Conservation (phyloP, 2,888 invertebrate species). For the Anagyrus pseudococci region DNA sequence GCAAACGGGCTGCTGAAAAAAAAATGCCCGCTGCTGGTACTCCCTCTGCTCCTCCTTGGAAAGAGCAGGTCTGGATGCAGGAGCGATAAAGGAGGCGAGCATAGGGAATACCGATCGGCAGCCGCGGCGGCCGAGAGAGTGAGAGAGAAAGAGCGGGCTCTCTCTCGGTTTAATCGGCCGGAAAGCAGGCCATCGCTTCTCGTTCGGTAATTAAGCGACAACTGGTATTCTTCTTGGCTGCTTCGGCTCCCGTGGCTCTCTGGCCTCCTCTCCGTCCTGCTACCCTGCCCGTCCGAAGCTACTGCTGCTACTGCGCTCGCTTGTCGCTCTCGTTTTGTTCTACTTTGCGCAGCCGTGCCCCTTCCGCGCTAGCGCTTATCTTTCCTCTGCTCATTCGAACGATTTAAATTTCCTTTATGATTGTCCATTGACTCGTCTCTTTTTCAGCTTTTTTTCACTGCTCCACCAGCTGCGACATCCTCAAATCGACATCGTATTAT, state of each 20-base stretch:
- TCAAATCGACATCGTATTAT: too few species aligned
- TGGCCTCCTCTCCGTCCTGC: neutral
- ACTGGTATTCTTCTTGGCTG: neutral
- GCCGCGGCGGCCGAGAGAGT: neutral
- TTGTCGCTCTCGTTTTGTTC: neutral
- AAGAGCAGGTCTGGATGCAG: too few species aligned
- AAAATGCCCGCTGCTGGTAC: neutral
- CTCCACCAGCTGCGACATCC: too few species aligned
- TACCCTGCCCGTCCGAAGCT: neutral
- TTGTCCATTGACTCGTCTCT: too few species aligned
- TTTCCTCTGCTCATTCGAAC: too few species aligned
- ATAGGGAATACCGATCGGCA: too few species aligned
- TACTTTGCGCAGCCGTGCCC: neutral
- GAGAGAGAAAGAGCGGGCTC: neutral
- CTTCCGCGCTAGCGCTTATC: too few species aligned
- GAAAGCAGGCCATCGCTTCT: constrained; percentile 6
- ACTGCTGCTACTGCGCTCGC: neutral
- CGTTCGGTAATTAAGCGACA: constrained; percentile 21
- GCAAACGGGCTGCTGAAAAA: constrained; percentile 14
- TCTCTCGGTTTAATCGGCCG: constrained; percentile 26
- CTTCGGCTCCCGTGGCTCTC: neutral
- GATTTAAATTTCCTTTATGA: too few species aligned
- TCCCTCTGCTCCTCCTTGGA: neutral
- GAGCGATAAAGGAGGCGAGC: neutral
- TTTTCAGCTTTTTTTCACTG: too few species aligned